Percentiles rank a stretch among this genome's conserved stretches.
phyloP scores from a whole-genome alignment of 1,140 invertebrate species.

The Varroa destructor region DNA sequence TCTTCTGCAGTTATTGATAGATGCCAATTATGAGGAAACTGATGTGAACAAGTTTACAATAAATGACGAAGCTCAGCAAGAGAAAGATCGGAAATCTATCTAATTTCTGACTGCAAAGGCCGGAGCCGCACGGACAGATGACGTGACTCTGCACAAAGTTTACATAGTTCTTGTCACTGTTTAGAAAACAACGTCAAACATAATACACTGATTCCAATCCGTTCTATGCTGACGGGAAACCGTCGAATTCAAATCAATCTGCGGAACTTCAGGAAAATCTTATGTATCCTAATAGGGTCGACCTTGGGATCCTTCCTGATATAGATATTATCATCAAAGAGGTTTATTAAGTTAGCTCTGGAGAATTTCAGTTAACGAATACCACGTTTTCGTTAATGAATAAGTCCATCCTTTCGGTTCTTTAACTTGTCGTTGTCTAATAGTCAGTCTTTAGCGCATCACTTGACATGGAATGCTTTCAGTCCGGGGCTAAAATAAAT shows the following conservation, averaged over 20 bases:
- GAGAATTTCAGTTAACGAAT: too few species aligned
- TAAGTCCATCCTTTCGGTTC: too few species aligned
- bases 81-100: background rate
- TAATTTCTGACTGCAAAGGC: background rate
- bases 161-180: background rate
- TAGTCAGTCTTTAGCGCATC: too few species aligned
- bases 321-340: slow-evolving; percentile 41
- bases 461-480: too few species aligned
- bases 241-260: background rate
- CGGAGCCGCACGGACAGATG: background rate
- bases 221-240: background rate
- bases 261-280: background rate
- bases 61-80: background rate
- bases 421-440: too few species aligned
- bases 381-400: too few species aligned
- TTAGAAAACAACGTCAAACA: background rate
- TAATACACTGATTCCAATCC: background rate
- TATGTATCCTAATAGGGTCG: background rate
- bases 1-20: slow-evolving; percentile 9
- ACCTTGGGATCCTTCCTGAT: slow-evolving; percentile 32
- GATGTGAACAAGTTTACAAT: background rate
- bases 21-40: background rate
- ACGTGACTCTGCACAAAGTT: slow-evolving; percentile 11
- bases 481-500: too few species aligned
- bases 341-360: background rate